Evolutionary conservation across 2,797 vertebrate species (phyloP).

Genomic region (Pterois miles): DNA sequence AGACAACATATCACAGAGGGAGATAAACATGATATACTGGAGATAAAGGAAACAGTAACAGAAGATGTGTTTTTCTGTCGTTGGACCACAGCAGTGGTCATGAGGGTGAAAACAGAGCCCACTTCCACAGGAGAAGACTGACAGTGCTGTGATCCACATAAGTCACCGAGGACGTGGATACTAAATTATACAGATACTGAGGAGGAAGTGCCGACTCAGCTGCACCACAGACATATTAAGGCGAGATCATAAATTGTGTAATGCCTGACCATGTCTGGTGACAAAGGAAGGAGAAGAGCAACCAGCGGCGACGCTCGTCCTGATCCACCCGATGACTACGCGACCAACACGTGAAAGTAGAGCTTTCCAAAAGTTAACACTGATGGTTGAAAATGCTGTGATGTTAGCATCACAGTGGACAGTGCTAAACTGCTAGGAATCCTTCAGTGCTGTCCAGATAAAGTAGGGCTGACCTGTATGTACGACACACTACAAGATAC

Average conservation of each 20-base stretch:
- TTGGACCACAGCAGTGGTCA: conserved; percentile 22
- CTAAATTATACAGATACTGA: conserved; percentile 73
- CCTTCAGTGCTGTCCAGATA: not conserved
- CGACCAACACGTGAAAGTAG: not conserved
- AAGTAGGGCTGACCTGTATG: not conserved
- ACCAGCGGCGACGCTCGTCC: not conserved
- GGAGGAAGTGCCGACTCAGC: conserved; percentile 64
- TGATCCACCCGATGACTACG: not conserved
- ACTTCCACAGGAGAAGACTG: conserved; percentile 33
- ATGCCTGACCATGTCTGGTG: conserved; percentile 15
- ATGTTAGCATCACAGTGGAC: not conserved
- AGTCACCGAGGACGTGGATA: conserved; percentile 39
- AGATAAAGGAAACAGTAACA: conserved; percentile 7
- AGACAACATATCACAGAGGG: conserved; percentile 46
- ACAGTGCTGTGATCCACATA: conserved; percentile 44
- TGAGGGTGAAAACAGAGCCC: conserved; percentile 22
- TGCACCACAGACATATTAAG: conserved; percentile 51
- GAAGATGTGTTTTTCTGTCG: conserved; percentile 20
- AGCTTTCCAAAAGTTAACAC: not conserved
- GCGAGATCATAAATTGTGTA: conserved; percentile 54
- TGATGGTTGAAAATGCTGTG: not conserved
- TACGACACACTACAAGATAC: not conserved
- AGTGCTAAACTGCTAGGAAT: not conserved
- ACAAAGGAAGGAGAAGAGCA: not conserved
- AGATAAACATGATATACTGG: conserved; percentile 48